These are phyloP conservation scores for Epistrophe grossulariae DNA, from an alignment of 2,888 invertebrate genomes.

Conservation along the genomic window DNA sequence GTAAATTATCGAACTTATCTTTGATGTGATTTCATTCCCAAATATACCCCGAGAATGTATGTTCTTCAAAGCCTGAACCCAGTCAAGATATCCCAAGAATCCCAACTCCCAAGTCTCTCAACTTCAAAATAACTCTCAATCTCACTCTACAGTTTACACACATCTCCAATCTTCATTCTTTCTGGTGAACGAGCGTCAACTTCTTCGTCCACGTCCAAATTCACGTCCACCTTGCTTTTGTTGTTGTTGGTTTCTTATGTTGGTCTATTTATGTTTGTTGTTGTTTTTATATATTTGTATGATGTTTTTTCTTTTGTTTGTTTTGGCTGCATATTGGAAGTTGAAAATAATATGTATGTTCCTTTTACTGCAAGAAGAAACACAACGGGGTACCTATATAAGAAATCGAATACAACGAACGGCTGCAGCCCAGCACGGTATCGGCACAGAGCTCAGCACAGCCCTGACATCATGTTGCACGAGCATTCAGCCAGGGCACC, in stretches of 20 bases:
- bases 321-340: constrained; percentile 70
- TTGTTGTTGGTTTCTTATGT: constrained; percentile 29
- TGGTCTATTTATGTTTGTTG: constrained; percentile 9
- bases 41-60: too few species aligned
- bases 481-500: constrained; percentile 52
- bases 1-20: too few species aligned
- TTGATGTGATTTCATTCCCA: too few species aligned
- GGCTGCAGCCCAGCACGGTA: background rate
- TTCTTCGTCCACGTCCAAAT: background rate
- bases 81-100: background rate
- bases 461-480: constrained; percentile 69
- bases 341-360: constrained; percentile 62
- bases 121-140: background rate
- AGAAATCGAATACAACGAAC: constrained; percentile 27
- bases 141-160: background rate
- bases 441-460: background rate
- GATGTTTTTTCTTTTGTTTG: constrained; percentile 65
- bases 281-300: constrained; percentile 65
- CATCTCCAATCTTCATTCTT: background rate
- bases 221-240: background rate
- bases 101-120: background rate
- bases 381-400: constrained; percentile 56
- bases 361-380: constrained; percentile 44
- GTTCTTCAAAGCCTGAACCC: background rate
- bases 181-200: background rate